phyloP scores from a whole-genome alignment of 2,113 vertebrate genomes.

The Plecturocebus donacophilus region DNA sequence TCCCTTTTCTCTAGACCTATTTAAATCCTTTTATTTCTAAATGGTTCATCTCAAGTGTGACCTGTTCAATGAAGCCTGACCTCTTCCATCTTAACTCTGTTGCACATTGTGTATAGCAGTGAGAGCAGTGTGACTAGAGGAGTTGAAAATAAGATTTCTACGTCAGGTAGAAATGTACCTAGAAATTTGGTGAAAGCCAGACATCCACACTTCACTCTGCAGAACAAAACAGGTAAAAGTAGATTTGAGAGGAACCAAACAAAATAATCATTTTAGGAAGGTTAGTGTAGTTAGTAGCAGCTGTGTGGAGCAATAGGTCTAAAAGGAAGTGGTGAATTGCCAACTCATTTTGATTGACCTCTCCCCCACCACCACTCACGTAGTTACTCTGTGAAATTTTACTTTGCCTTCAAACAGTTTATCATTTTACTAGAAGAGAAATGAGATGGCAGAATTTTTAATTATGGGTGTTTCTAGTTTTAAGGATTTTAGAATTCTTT shows the following conservation, averaged over 20 bases:
- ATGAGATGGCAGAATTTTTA: slow-evolving; percentile 5
- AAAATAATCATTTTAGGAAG: slow-evolving; percentile 1
- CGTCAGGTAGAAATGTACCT: background rate
- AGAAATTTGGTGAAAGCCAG: slow-evolving; percentile 19
- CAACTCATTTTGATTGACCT: slow-evolving; percentile 5
- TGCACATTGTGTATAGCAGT: background rate
- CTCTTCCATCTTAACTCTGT: slow-evolving; percentile 33
- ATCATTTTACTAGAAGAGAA: slow-evolving; percentile 41
- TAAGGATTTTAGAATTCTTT: background rate
- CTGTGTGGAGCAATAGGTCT: background rate
- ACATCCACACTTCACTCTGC: background rate
- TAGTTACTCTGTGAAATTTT: slow-evolving; percentile 5
- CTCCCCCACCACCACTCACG: no score
- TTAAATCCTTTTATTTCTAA: background rate
- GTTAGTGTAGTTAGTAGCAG: background rate
- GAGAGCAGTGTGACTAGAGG: background rate
- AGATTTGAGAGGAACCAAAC: slow-evolving; percentile 9
- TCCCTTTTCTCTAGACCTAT: background rate
- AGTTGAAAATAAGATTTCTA: slow-evolving; percentile 6
- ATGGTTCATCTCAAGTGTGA: background rate
- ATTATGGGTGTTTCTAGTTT: slow-evolving; percentile 24
- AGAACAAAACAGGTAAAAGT: slow-evolving; percentile 26
- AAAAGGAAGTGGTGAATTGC: slow-evolving; percentile 34
- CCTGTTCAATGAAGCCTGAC: background rate
- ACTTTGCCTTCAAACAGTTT: background rate